A percentile compares a stretch with the other conserved stretches of the same genome.
Conservation (phyloP, 2,888 invertebrate genomes). For the Pyrrhia umbra region DNA sequence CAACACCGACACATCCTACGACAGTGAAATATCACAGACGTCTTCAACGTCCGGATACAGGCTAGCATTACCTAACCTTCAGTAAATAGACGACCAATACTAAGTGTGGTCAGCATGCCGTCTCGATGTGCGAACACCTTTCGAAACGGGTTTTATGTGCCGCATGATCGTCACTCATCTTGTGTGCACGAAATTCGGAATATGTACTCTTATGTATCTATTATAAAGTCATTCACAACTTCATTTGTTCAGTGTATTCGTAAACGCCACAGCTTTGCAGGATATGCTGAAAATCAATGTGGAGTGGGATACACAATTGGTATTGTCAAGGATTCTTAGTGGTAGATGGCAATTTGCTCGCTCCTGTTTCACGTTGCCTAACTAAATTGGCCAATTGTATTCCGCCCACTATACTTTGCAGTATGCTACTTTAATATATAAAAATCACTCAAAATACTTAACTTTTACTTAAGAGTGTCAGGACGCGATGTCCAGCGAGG, state of each 20-base stretch:
- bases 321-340: neutral
- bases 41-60: conserved; percentile 97
- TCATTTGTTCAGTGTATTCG: conserved; percentile 30
- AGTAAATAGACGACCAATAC: conserved; percentile 64
- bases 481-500: conserved; percentile 48
- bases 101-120: conserved; percentile 59
- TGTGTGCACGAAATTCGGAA: conserved; percentile 37
- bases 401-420: neutral
- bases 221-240: conserved; percentile 30
- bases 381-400: neutral
- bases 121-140: conserved; percentile 57
- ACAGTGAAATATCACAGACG: conserved; percentile 95
- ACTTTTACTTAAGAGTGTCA: neutral
- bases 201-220: conserved; percentile 23
- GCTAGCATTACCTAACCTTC: conserved; percentile 80
- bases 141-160: conserved; percentile 51
- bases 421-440: too few species aligned
- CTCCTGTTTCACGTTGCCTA: neutral
- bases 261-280: conserved; percentile 10
- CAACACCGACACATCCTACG: conserved; percentile 93
- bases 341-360: conserved; percentile 3
- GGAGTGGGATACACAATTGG: neutral
- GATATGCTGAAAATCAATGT: neutral
- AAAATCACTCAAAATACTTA: neutral
- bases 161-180: conserved; percentile 45